These are phyloP conservation scores for Orthosia gracilis DNA, from an alignment of 2,888 invertebrate genomes.

Conservation along the genomic window DNA sequence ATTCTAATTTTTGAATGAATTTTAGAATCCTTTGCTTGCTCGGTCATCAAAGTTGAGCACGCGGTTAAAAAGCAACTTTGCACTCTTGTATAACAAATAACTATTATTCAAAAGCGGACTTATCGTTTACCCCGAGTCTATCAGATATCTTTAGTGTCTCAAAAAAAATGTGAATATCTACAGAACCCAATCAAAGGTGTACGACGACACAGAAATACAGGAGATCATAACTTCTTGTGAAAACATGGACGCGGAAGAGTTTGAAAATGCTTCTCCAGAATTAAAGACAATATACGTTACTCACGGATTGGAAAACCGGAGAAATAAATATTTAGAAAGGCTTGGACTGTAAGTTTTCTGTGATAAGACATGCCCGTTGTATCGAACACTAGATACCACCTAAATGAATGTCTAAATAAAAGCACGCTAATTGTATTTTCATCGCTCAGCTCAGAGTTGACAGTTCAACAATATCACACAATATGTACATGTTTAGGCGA, in stretches of 20 bases:
- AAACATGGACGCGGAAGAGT: conserved; percentile 83
- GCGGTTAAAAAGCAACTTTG: too few species aligned
- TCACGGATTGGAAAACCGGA: conserved; percentile 81
- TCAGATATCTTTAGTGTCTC: neutral
- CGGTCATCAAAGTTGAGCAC: too few species aligned
- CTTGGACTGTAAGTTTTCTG: conserved; percentile 53
- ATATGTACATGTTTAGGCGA: too few species aligned
- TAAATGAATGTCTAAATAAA: neutral
- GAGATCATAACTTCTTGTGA: conserved; percentile 78
- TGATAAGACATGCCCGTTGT: neutral
- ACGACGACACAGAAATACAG: conserved; percentile 81
- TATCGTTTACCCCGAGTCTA: neutral
- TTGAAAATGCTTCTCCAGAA: conserved; percentile 77
- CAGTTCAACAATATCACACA: too few species aligned
- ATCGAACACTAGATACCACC: neutral
- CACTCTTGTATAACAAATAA: too few species aligned
- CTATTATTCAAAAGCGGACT: neutral
- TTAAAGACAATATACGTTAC: conserved; percentile 80
- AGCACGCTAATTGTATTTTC: too few species aligned
- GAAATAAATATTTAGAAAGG: conserved; percentile 75
- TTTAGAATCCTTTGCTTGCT: too few species aligned
- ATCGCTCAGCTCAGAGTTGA: too few species aligned
- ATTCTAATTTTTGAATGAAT: too few species aligned
- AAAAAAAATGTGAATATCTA: conserved; percentile 6
- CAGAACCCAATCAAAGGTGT: conserved; percentile 77